These are phyloP conservation scores for Rhea americana DNA, from an alignment of 2,113 vertebrate species.

Conservation along the genomic window DNA sequence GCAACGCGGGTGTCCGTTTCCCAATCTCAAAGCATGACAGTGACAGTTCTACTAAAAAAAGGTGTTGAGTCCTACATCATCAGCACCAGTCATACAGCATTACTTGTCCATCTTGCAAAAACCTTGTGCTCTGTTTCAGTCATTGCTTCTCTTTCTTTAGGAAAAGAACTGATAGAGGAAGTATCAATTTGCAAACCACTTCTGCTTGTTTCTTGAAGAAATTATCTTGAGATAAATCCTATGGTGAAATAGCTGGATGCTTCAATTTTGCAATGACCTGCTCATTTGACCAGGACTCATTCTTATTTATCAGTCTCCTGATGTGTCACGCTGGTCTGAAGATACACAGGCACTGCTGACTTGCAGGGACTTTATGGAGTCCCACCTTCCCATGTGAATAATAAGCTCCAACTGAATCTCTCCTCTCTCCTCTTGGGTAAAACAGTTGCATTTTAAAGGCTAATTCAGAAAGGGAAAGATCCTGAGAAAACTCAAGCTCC, in stretches of 20 bases:
- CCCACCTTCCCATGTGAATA: neutral
- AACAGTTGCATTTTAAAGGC: neutral
- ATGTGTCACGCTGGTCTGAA: neutral
- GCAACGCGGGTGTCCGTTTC: neutral
- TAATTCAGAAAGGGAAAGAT: neutral
- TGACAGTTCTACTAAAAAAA: neutral
- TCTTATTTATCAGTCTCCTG: neutral
- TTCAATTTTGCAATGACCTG: neutral
- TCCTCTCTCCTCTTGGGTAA: neutral
- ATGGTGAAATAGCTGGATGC: neutral
- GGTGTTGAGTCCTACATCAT: neutral
- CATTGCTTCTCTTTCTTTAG: neutral
- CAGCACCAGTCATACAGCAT: neutral
- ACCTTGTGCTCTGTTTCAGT: neutral
- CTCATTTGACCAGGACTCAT: conserved; percentile 39
- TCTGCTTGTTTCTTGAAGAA: neutral
- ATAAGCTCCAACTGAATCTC: neutral
- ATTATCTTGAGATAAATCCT: neutral
- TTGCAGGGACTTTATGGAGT: neutral
- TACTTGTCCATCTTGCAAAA: neutral
- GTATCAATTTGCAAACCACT: neutral
- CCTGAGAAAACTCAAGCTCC: neutral
- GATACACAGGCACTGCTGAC: neutral
- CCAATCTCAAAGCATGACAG: neutral
- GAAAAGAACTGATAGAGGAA: neutral